Evolutionary conservation across 2,113 vertebrate genomes (phyloP).

Genomic region (Typhlomys cinereus): DNA sequence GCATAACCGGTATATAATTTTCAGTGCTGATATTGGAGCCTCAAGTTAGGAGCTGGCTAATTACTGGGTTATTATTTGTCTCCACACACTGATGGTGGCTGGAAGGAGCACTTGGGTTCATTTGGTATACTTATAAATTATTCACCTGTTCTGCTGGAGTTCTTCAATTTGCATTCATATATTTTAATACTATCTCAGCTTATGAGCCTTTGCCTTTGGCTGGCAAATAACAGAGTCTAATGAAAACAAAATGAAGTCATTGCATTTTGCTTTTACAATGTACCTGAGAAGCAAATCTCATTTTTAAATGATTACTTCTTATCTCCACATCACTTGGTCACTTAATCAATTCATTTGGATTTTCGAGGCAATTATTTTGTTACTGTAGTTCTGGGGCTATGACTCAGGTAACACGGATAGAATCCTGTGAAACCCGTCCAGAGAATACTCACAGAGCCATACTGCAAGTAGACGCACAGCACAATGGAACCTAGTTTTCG

Average conservation of each 20-base stretch:
- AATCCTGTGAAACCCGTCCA: neutral
- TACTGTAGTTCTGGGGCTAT: neutral
- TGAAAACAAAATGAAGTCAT: constrained; percentile 64
- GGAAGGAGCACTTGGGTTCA: constrained; percentile 28
- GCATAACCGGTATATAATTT: constrained; percentile 60
- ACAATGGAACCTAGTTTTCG: neutral
- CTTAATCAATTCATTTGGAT: constrained; percentile 44
- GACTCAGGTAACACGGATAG: neutral
- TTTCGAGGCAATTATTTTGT: constrained; percentile 4
- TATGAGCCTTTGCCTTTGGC: constrained; percentile 64
- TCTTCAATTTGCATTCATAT: constrained; percentile 72
- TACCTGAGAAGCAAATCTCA: constrained; percentile 48
- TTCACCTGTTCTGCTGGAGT: constrained; percentile 65
- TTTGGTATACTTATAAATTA: constrained; percentile 74
- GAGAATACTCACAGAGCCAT: neutral
- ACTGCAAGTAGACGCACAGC: constrained; percentile 17
- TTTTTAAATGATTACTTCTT: constrained; percentile 58
- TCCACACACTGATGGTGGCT: neutral
- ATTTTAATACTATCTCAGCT: constrained; percentile 69
- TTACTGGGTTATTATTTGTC: constrained; percentile 66
- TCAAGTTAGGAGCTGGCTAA: constrained; percentile 67
- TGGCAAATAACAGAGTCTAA: constrained; percentile 66
- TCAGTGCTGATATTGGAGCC: constrained; percentile 51
- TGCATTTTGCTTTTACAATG: constrained; percentile 62
- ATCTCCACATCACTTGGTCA: constrained; percentile 42